phyloP scores from a whole-genome alignment of 1,140 invertebrate species.

The Apocrypta bakeri region DNA sequence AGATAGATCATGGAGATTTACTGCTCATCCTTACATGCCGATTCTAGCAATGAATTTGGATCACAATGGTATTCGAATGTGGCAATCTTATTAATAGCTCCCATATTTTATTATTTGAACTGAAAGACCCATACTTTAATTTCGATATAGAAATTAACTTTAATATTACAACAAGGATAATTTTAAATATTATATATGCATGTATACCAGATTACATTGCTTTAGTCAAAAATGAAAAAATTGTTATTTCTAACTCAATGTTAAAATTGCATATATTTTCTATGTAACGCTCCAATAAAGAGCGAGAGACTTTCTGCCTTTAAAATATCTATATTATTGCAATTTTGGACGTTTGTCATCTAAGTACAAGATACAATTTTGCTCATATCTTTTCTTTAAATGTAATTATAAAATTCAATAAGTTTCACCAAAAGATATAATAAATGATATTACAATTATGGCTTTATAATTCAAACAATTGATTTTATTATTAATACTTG shows the following conservation, averaged over 20 bases:
- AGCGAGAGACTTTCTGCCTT: neutral
- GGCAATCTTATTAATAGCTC: neutral
- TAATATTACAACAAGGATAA: neutral
- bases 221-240: no score
- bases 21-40: slow-evolving; percentile 16
- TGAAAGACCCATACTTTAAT: neutral
- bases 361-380: no score
- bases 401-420: no score
- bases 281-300: no score
- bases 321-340: neutral
- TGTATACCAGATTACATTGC: no score
- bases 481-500: neutral
- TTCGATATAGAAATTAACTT: neutral
- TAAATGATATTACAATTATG: no score
- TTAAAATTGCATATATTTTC: no score
- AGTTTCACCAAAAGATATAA: no score
- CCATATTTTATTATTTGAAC: neutral
- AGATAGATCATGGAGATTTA: slow-evolving; percentile 21
- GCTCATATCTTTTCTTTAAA: no score
- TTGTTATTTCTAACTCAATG: no score
- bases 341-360: no score
- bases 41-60: slow-evolving; percentile 21
- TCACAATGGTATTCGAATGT: slow-evolving; percentile 14
- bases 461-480: neutral
- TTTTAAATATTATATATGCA: neutral